A percentile compares a stretch with the other conserved stretches of the same genome.
phyloP scores from a whole-genome alignment of 2,113 vertebrate genomes.

The Sorex araneus region DNA sequence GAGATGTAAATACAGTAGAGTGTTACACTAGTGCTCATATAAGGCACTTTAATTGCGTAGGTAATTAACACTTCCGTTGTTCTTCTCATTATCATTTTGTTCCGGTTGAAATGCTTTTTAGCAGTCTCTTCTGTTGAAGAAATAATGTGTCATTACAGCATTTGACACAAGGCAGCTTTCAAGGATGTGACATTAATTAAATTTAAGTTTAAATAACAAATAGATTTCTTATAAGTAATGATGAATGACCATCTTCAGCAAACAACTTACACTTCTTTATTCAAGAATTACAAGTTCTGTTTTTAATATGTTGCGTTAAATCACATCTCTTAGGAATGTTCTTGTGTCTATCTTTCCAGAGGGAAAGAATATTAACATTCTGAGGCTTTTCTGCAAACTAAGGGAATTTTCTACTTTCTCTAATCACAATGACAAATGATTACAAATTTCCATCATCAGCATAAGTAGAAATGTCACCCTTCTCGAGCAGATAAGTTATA shows the following conservation, averaged over 20 bases:
- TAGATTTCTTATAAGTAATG: constrained; percentile 84
- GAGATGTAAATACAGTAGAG: constrained; percentile 76
- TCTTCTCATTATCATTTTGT: constrained; percentile 84
- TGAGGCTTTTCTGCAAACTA: constrained; percentile 68
- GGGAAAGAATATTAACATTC: constrained; percentile 80
- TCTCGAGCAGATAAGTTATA: background rate
- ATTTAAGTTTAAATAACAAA: constrained; percentile 86
- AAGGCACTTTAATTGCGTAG: constrained; percentile 80
- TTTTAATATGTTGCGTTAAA: constrained; percentile 84
- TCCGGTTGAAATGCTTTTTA: constrained; percentile 84
- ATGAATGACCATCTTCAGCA: constrained; percentile 85
- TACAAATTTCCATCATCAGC: background rate
- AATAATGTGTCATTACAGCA: constrained; percentile 76
- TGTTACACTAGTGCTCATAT: constrained; percentile 46
- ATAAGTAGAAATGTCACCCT: background rate
- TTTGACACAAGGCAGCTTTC: constrained; percentile 82
- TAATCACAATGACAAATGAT: constrained; percentile 67
- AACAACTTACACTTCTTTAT: constrained; percentile 84
- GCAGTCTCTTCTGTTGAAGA: constrained; percentile 45
- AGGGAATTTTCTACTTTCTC: constrained; percentile 41
- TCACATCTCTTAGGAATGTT: constrained; percentile 84
- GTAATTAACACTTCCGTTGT: constrained; percentile 87
- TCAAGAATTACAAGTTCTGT: constrained; percentile 80
- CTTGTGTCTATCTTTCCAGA: constrained; percentile 69
- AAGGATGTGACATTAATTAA: constrained; percentile 88